phyloP scores from a whole-genome alignment of 2,888 invertebrate genomes.

The Noctua janthina region DNA sequence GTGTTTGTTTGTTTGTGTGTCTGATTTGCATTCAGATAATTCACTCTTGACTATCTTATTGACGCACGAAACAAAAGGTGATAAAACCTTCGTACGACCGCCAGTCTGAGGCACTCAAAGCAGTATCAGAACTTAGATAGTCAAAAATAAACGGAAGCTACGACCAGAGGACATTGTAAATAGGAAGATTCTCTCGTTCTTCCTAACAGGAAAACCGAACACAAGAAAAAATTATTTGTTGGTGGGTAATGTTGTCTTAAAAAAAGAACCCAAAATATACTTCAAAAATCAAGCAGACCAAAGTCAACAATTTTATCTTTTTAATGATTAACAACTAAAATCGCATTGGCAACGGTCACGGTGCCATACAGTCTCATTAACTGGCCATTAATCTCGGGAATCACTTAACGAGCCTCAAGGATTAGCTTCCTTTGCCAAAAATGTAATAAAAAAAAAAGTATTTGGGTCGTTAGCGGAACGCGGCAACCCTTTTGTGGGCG shows the following conservation, averaged over 20 bases:
- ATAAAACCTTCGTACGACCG: background rate
- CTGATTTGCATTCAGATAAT: background rate
- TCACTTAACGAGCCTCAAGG: slow-evolving; percentile 82
- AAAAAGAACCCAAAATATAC: background rate
- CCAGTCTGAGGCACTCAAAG: background rate
- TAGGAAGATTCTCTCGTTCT: background rate
- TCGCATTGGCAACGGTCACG: slow-evolving; percentile 63
- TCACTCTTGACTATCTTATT: background rate
- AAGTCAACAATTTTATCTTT: slow-evolving; percentile 51
- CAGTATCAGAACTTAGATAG: background rate
- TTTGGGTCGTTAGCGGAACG: slow-evolving; percentile 80
- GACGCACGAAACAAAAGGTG: background rate
- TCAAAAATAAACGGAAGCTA: background rate
- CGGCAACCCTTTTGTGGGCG: slow-evolving; percentile 72
- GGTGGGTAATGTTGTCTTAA: background rate
- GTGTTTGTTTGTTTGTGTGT: background rate
- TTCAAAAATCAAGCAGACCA: slow-evolving; percentile 37
- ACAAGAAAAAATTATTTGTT: background rate
- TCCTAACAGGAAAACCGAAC: background rate
- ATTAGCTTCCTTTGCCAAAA: slow-evolving; percentile 77
- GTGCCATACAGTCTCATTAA: slow-evolving; percentile 76
- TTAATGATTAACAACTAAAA: slow-evolving; percentile 61
- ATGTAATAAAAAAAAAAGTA: slow-evolving; percentile 75
- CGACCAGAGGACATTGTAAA: background rate
- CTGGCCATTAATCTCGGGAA: slow-evolving; percentile 81